Conservation (phyloP, 1,140 invertebrate species). For the Drosophila arizonae region DNA sequence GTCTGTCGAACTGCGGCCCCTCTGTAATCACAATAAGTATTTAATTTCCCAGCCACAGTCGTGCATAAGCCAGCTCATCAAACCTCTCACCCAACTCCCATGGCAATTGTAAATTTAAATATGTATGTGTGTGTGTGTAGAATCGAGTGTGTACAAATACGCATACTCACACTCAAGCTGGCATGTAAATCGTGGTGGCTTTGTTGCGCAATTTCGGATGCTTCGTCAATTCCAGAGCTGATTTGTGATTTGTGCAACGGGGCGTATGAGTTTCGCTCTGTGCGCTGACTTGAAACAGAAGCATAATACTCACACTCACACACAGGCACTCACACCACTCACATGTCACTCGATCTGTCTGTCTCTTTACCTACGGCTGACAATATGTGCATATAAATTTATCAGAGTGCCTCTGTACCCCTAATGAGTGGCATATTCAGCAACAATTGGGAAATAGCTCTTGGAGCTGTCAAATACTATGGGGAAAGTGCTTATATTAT, state of each 20-base stretch:
- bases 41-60: slow-evolving; percentile 28
- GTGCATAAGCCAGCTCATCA: slow-evolving; percentile 9
- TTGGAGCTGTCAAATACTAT: too few relatives aligned
- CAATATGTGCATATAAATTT: background rate
- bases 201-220: slow-evolving; percentile 30
- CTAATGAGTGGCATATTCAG: too few relatives aligned
- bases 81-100: slow-evolving; percentile 8
- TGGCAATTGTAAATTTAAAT: slow-evolving; percentile 64
- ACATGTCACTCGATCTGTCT: slow-evolving; percentile 30
- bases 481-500: too few relatives aligned
- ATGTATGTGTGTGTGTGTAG: background rate
- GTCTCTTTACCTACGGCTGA: slow-evolving; percentile 34
- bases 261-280: slow-evolving; percentile 67
- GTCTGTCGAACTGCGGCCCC: slow-evolving; percentile 8
- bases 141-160: too few relatives aligned
- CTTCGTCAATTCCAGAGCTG: slow-evolving; percentile 17
- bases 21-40: slow-evolving; percentile 42
- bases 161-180: background rate
- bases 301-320: background rate
- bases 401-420: too few relatives aligned
- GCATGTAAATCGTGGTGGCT: slow-evolving; percentile 53
- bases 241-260: slow-evolving; percentile 64
- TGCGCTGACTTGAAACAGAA: slow-evolving; percentile 57
- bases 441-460: too few relatives aligned
- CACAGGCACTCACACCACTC: background rate